Base-by-base conservation (phyloP, 2,797 vertebrate genomes). In the Pseudocheirus occidentalis region DNA sequence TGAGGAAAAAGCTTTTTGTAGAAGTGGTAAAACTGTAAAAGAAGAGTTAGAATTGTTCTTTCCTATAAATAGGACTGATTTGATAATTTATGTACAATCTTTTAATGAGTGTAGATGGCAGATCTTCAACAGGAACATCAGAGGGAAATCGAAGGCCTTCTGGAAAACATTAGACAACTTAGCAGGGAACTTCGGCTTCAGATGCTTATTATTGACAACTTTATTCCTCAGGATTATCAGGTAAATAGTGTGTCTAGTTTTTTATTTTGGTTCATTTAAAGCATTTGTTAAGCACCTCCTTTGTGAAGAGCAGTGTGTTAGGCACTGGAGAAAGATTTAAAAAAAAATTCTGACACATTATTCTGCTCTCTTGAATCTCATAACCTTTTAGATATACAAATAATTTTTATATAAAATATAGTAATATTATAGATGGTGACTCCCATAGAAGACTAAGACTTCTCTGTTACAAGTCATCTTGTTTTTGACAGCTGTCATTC, bases 141-240 rank as follows among this genome's bases (percentile, higher is more conserved):
- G 99, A 98, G 99, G 93, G 99, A 99, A 98, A 99, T 99, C 0
- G 99, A 99, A 97, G 99, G 99, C 0, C 98, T 99, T 0, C 97
- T 99, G 91, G 99, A 99, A 98, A 99, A 99, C 95, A 99, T 99
- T 62, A 99, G 99, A 59, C 99, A 99, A 98, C 99, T 99, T 96
- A 99, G 99, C 98, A 99, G 99, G 90, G 99, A 99, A 56, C 99
- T 99, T 50, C 99, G 99, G 0, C 99, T 99, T 54, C 99, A 99
- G 98, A 99, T 99, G 99, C 99, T 99, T 53, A 99, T 99, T 97
- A 99, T 99, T 95, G 99, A 99, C 98, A 99, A 99, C 98, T 99
- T 99, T 97, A 99, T 99, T 98, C 99, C 99, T 97, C 99, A 99
- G 97, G 99, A 99, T 97, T 99, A 99, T 97, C 99, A 99, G 99